Percentiles rank a stretch among this genome's conserved stretches.
Evolutionary conservation across 1,140 invertebrate genomes (phyloP).

Genomic region (Trachelipus rathkii): DNA sequence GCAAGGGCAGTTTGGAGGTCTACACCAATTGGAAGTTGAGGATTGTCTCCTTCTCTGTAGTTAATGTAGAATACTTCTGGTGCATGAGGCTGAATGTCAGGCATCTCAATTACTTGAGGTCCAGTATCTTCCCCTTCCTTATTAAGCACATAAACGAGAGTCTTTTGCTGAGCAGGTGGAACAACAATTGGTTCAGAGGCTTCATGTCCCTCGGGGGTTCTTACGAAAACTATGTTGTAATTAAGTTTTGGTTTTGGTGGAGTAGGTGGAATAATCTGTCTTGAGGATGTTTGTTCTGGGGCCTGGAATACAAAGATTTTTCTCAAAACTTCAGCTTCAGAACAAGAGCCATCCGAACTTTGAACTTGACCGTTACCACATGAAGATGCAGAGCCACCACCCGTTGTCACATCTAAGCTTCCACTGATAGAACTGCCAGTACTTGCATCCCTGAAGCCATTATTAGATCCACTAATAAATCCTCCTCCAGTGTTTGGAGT

Average conservation of each 20-base stretch:
- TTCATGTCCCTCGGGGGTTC: slow-evolving; percentile 23
- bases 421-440: not conserved
- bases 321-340: slow-evolving; percentile 27
- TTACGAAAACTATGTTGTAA: slow-evolving; percentile 41
- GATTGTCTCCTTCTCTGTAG: slow-evolving; percentile 41
- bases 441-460: no score
- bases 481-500: not conserved
- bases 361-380: slow-evolving; percentile 33
- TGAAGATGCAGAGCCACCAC: slow-evolving; percentile 2
- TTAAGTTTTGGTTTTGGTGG: slow-evolving; percentile 35
- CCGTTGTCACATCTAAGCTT: not conserved
- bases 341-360: slow-evolving; percentile 35
- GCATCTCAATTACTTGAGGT: slow-evolving; percentile 30
- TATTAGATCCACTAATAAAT: not conserved
- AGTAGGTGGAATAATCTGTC: slow-evolving; percentile 20
- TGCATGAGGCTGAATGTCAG: slow-evolving; percentile 20
- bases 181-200: slow-evolving; percentile 32
- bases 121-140: slow-evolving; percentile 22
- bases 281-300: slow-evolving; percentile 24
- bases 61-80: slow-evolving; percentile 42
- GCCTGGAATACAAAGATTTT: slow-evolving; percentile 39
- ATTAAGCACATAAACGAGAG: slow-evolving; percentile 40
- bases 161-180: slow-evolving; percentile 36
- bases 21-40: slow-evolving; percentile 33
- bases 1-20: slow-evolving; percentile 37